phyloP scores from a whole-genome alignment of 2,797 vertebrate genomes.

The Oreochromis mossambicus region DNA sequence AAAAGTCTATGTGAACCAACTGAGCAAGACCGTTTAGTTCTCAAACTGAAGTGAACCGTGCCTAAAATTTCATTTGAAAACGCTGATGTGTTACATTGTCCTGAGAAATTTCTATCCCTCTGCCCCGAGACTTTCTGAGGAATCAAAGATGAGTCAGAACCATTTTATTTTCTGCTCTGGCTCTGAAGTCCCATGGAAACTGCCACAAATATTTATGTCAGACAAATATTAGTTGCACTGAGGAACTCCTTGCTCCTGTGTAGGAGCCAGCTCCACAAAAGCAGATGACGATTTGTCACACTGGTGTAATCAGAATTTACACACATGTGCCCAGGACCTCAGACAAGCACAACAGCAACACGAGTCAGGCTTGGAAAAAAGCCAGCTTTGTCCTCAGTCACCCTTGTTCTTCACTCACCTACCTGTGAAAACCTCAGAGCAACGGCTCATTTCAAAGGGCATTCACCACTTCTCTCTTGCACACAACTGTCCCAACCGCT shows the following conservation, averaged over 20 bases:
- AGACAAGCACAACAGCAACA: constrained; percentile 73
- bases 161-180: constrained; percentile 57
- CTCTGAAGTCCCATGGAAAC: constrained; percentile 82
- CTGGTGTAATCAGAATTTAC: constrained; percentile 73
- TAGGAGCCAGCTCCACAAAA: constrained; percentile 74
- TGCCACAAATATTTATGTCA: constrained; percentile 81
- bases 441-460: constrained; percentile 43
- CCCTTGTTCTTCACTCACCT: constrained; percentile 68
- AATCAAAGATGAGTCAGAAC: constrained; percentile 75
- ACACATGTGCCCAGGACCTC: constrained; percentile 70
- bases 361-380: constrained; percentile 70
- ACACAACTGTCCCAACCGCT: background rate
- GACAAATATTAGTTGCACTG: constrained; percentile 70
- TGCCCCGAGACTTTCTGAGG: constrained; percentile 70
- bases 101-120: constrained; percentile 74
- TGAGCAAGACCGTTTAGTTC: background rate
- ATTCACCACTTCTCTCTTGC: constrained; percentile 23
- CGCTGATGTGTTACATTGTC: constrained; percentile 56
- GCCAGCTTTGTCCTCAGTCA: constrained; percentile 73
- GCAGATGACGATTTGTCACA: constrained; percentile 74
- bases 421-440: constrained; percentile 70
- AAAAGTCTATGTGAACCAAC: constrained; percentile 16
- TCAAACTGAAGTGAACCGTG: constrained; percentile 35
- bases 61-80: constrained; percentile 27
- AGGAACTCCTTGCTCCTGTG: constrained; percentile 63